phyloP scores from a whole-genome alignment of 1,140 invertebrate species.

The Scaptomyza montana region DNA sequence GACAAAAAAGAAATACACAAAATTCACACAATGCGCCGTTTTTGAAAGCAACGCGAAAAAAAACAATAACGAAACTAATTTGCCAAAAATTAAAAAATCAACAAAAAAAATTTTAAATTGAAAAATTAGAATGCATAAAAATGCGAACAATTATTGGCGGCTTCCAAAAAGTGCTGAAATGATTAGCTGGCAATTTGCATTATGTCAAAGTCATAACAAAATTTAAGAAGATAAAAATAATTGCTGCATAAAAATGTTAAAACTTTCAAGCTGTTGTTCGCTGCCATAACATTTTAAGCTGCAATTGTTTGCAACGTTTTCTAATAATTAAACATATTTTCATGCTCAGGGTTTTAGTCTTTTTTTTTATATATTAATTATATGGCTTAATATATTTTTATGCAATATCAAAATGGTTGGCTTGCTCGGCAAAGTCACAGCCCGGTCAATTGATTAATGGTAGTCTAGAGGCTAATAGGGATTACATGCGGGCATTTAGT shows the following conservation, averaged over 20 bases:
- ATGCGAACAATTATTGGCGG: constrained; percentile 22
- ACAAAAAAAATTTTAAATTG: constrained; percentile 2
- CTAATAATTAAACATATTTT: not conserved
- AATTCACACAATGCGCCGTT: constrained; percentile 54
- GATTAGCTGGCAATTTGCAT: constrained; percentile 44
- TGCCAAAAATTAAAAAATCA: constrained; percentile 49
- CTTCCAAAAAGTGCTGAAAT: constrained; percentile 18
- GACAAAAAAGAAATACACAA: constrained; percentile 40
- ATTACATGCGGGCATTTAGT: constrained; percentile 53
- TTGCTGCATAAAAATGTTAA: constrained; percentile 4
- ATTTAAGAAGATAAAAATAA: constrained; percentile 40
- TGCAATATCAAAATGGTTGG: constrained; percentile 3
- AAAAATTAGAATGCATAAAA: constrained; percentile 61
- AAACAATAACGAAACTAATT: constrained; percentile 75
- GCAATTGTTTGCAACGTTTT: constrained; percentile 39
- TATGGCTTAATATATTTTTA: not conserved
- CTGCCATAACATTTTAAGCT: constrained; percentile 14
- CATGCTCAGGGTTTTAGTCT: no score
- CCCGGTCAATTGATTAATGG: constrained; percentile 68
- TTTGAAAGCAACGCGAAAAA: constrained; percentile 36
- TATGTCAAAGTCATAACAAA: constrained; percentile 40
- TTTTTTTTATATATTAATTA: not conserved
- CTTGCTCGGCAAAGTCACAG: constrained; percentile 5
- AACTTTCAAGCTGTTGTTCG: not conserved
- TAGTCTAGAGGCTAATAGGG: constrained; percentile 74